Evolutionary conservation across 2,797 vertebrate species (phyloP).

Genomic region (Helicolenus hilgendorfi): DNA sequence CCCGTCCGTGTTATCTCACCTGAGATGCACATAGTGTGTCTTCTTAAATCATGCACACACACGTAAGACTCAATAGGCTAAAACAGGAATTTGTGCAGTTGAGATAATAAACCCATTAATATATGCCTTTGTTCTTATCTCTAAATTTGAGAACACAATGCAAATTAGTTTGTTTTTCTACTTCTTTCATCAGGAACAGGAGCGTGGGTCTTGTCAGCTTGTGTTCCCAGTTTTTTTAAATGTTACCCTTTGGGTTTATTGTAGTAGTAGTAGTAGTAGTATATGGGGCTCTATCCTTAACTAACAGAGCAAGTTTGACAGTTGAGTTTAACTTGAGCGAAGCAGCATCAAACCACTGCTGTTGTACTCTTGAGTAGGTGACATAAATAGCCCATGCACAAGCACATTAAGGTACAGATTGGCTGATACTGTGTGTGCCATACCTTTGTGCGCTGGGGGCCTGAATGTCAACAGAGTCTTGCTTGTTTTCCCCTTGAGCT

Average conservation of each 20-base stretch:
- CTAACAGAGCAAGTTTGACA: neutral
- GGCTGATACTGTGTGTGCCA: neutral
- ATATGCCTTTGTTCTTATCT: neutral
- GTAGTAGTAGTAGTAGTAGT: neutral
- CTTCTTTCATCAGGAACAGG: neutral
- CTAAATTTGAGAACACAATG: neutral
- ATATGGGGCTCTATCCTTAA: neutral
- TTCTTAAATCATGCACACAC: neutral
- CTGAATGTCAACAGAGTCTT: neutral
- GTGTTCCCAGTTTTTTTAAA: neutral
- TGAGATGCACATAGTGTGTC: neutral
- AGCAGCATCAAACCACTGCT: neutral
- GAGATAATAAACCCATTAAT: conserved; percentile 12
- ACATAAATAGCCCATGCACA: neutral
- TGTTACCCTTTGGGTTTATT: neutral
- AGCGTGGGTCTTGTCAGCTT: neutral
- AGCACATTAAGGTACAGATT: neutral
- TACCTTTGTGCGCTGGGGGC: neutral
- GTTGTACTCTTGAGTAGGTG: neutral
- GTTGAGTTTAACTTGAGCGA: neutral
- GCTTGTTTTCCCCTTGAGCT: conserved; percentile 6
- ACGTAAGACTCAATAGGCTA: neutral
- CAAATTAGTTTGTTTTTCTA: neutral
- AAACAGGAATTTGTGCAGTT: neutral
- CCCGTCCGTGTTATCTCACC: neutral